A percentile compares a stretch with the other conserved stretches of the same genome.
Evolutionary conservation across 2,113 vertebrate species (phyloP).

Genomic region (Cathartes aura): DNA sequence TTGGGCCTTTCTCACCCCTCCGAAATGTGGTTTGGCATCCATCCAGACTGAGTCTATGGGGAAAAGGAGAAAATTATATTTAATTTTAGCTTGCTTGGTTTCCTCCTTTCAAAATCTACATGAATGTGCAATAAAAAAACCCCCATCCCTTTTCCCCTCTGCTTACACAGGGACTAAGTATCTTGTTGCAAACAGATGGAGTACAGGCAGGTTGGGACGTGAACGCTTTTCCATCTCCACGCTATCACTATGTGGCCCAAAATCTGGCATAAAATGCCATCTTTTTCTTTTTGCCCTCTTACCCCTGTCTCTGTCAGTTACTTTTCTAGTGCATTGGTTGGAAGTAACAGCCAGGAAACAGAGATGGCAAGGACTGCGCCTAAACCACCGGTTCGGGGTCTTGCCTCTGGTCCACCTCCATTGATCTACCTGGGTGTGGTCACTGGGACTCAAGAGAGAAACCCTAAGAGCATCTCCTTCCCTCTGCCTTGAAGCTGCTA

Average conservation of each 20-base stretch:
- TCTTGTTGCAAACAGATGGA: conserved; percentile 38
- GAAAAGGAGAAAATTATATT: conserved; percentile 55
- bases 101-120: conserved; percentile 37
- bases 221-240: not conserved
- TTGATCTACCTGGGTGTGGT: not conserved
- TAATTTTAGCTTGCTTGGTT: conserved; percentile 60
- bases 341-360: not conserved
- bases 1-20: conserved; percentile 49
- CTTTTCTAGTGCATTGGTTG: not conserved
- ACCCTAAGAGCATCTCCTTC: not conserved
- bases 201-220: not conserved
- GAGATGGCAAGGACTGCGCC: fast-evolving
- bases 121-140: not conserved
- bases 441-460: not conserved
- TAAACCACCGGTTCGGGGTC: fast-evolving
- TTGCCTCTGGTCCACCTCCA: not conserved
- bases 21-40: conserved; percentile 56
- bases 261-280: not conserved
- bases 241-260: not conserved
- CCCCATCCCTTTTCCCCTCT: not conserved
- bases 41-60: conserved; percentile 29
- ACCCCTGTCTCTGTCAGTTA: not conserved
- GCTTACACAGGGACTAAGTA: not conserved
- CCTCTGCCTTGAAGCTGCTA: not conserved
- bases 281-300: not conserved